Base-by-base conservation (phyloP, 2,113 vertebrate species). In the Takifugu flavidus region DNA sequence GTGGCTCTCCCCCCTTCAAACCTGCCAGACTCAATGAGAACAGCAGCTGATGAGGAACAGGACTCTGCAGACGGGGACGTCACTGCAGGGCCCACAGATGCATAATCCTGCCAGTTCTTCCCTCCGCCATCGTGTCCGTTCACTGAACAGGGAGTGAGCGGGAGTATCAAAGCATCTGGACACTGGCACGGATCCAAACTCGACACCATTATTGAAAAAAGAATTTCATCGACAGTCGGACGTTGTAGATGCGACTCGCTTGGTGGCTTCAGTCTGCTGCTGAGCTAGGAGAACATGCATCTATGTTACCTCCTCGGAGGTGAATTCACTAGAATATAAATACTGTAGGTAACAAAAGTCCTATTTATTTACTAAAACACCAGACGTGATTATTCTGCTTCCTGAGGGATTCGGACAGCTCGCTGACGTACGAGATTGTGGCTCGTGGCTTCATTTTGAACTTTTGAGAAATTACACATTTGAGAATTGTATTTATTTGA, bases 21-120 rank as follows among this genome's bases (percentile, higher is more conserved):
- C 34, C 45, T 56, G 6, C 68, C 29, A 15, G 39, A 53, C n/a
- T 8, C 49, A 1, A 59, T 49, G 14, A 13, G 52, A 14, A 25
- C 45, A 51, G 56, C 62, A 53, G 47, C 5, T 6, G 56, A 69
- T 62, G 52, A 45, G 44, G 65, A 70, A 25, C 43, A 56, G 13
- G n/a, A 0, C 4, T 49, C 66, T 13, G 5, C 27, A 28, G 58
- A 63, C 51, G 61, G 0, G 1, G 20, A 5, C 11, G 26, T 13
- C 4, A 15, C 13, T 12, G 46, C 72, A 58, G 53, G 45, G 43
- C 57, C 49, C 2, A 25, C 53, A 25, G 46, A 70, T 56, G 62
- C 3, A 58, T 45, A 61, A 4, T 5, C 6, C 0, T 25, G 61
- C 15, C 49, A 8, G 12, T 65, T 59, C 0, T 65, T 59, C 0